phyloP scores from a whole-genome alignment of 2,113 vertebrate genomes.

The Halcyon malimbica region DNA sequence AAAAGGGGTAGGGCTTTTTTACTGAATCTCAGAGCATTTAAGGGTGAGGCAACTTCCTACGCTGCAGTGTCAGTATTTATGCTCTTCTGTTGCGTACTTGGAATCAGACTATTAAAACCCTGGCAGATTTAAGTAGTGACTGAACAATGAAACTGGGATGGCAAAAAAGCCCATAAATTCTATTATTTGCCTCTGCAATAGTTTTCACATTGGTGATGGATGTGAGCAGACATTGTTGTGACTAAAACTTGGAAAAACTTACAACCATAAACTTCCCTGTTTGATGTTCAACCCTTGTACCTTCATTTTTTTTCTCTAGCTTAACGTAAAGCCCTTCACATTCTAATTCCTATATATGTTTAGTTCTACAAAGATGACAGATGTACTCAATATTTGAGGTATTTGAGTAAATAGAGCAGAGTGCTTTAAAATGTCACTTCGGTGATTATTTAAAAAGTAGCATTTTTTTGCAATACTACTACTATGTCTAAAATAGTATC shows the following conservation, averaged over 20 bases:
- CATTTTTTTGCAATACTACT: background rate
- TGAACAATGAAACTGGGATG: background rate
- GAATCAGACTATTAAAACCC: background rate
- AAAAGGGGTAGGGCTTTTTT: background rate
- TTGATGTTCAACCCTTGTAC: background rate
- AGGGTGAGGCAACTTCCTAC: background rate
- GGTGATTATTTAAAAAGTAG: background rate
- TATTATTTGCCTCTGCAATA: background rate
- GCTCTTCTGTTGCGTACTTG: background rate
- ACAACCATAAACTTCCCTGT: background rate
- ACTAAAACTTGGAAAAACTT: background rate
- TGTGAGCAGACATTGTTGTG: background rate
- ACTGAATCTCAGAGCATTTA: background rate
- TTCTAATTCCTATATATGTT: background rate
- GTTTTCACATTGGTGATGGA: background rate
- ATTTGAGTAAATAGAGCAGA: background rate
- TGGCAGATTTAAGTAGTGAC: background rate
- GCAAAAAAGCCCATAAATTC: background rate
- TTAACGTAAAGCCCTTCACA: background rate
- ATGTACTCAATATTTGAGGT: background rate
- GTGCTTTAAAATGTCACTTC: background rate
- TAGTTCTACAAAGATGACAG: background rate
- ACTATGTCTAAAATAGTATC: background rate
- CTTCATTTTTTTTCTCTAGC: background rate
- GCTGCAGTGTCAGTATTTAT: background rate